phyloP scores from a whole-genome alignment of 2,888 invertebrate genomes.

The Mythimna vitellina region DNA sequence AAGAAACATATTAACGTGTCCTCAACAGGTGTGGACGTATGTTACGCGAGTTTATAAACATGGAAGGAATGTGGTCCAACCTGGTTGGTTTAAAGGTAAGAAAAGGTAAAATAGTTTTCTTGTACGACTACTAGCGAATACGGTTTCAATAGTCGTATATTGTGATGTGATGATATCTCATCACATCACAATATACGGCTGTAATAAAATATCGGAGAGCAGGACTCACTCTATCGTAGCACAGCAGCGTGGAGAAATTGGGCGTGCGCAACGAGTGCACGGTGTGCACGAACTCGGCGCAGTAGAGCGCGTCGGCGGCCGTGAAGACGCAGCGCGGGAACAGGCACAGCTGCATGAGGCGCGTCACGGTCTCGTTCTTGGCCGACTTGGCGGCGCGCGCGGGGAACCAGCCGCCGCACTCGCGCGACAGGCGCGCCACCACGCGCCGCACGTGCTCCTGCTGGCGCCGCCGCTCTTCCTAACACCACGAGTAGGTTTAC shows the following conservation, averaged over 20 bases:
- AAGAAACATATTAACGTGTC: no score
- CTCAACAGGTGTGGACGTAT: no score
- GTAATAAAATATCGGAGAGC: neutral
- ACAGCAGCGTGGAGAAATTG: conserved; percentile 99
- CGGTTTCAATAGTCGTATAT: no score
- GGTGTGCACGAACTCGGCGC: conserved; percentile 98
- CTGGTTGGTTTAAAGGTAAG: no score
- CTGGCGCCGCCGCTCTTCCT: conserved; percentile 97
- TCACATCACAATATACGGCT: no score
- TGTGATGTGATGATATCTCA: no score
- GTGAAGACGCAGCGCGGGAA: conserved; percentile 99
- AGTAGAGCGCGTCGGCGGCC: conserved; percentile 98
- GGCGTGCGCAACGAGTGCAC: conserved; percentile 98
- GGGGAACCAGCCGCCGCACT: conserved; percentile 96
- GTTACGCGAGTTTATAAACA: no score
- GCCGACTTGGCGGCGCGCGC: conserved; percentile 96
- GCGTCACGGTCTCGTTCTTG: conserved; percentile 98
- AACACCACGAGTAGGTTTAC: no score
- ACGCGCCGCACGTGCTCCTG: conserved; percentile 98
- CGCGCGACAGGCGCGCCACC: conserved; percentile 92
- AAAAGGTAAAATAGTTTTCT: no score
- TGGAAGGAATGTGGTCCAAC: no score
- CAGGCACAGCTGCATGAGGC: conserved; percentile 98
- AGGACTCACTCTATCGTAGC: conserved; percentile 97
- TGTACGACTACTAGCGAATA: no score